Evolutionary conservation across 2,113 vertebrate species (phyloP).

Genomic region (Vanacampus margaritifer): DNA sequence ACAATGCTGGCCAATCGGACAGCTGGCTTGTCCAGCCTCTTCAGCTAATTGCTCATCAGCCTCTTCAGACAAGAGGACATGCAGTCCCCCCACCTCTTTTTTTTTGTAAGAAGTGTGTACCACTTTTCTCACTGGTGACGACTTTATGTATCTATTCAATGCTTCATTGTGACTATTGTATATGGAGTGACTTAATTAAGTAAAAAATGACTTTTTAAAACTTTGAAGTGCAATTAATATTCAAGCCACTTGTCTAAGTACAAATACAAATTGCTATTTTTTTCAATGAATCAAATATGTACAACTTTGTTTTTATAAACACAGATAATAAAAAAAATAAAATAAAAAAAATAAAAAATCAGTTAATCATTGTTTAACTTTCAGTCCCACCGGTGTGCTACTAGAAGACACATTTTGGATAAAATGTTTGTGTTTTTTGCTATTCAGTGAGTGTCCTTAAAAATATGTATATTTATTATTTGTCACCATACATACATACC

Average conservation of each 20-base stretch:
- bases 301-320: not conserved
- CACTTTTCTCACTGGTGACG: constrained; percentile 6
- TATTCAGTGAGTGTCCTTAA: too few relatives aligned
- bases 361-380: too few relatives aligned
- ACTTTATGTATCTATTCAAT: not conserved
- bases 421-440: too few relatives aligned
- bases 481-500: too few relatives aligned
- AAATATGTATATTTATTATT: too few relatives aligned
- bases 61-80: constrained; percentile 12
- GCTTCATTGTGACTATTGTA: not conserved
- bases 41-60: constrained; percentile 8
- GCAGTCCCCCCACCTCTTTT: not conserved
- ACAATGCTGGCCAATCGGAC: too few relatives aligned
- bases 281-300: not conserved
- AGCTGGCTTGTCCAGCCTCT: too few relatives aligned
- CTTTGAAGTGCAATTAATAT: not conserved
- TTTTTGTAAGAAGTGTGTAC: not conserved
- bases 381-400: too few relatives aligned
- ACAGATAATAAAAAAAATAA: too few relatives aligned
- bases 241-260: not conserved
- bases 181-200: not conserved
- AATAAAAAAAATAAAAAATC: too few relatives aligned
- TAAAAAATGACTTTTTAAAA: not conserved
- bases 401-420: too few relatives aligned
- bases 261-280: not conserved